Percentiles rank a stretch among this genome's conserved stretches.
Evolutionary conservation across 2,797 vertebrate species (phyloP).

Genomic region (Myotis pilosus): DNA sequence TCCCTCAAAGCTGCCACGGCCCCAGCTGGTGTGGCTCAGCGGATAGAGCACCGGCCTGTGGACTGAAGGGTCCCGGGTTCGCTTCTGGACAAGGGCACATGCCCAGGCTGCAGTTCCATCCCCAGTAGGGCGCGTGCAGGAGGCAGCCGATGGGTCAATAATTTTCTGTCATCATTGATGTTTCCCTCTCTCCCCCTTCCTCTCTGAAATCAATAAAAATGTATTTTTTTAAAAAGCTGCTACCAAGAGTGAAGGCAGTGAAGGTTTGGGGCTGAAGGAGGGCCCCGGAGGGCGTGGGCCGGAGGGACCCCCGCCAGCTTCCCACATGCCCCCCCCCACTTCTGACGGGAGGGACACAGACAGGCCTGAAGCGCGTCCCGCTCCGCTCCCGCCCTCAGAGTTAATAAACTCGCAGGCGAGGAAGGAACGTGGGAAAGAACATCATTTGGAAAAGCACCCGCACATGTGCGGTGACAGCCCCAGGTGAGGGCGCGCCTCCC

Average conservation of each 20-base stretch:
- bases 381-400: neutral
- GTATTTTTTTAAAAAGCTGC: neutral
- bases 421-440: neutral
- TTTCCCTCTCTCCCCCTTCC: too few relatives aligned
- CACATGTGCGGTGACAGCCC: neutral
- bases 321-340: neutral
- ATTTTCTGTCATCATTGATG: too few relatives aligned
- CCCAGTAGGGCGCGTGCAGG: too few relatives aligned
- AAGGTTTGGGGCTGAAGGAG: neutral
- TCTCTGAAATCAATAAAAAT: too few relatives aligned
- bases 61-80: too few relatives aligned
- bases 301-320: neutral
- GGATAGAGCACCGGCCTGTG: too few relatives aligned
- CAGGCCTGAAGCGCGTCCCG: fast-evolving
- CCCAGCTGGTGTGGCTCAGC: too few relatives aligned
- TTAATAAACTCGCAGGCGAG: neutral
- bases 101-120: too few relatives aligned
- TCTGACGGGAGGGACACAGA: neutral
- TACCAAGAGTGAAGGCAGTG: neutral
- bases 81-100: too few relatives aligned
- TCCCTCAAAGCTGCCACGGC: neutral
- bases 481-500: neutral
- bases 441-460: neutral
- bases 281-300: neutral
- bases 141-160: too few relatives aligned